A percentile compares a stretch with the other conserved stretches of the same genome.
phyloP scores from a whole-genome alignment of 64 coral and sea anemone species.

The Stichodactyla mertensii region DNA sequence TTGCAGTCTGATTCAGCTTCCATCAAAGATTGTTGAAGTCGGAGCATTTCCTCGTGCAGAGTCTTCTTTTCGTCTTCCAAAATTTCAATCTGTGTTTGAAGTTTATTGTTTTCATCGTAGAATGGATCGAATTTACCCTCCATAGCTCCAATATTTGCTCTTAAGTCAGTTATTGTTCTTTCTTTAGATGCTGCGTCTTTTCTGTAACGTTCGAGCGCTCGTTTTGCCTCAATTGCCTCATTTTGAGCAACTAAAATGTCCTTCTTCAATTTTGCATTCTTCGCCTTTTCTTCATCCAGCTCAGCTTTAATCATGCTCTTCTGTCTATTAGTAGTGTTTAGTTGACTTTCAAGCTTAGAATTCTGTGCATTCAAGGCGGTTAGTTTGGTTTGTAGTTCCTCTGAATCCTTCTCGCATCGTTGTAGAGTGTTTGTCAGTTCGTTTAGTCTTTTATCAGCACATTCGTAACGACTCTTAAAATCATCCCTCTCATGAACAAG shows the following conservation, averaged over 20 bases:
- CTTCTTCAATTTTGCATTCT: slow-evolving; percentile 50
- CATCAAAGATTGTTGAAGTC: slow-evolving; percentile 50
- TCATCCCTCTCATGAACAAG: slow-evolving; percentile 71
- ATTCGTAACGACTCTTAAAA: slow-evolving; percentile 58
- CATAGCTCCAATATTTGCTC: slow-evolving; percentile 57
- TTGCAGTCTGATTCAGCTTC: slow-evolving; percentile 65
- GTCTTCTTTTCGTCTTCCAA: slow-evolving; percentile 65
- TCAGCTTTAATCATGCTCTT: slow-evolving; percentile 59
- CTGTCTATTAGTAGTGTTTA: slow-evolving; percentile 51
- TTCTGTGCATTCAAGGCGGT: slow-evolving; percentile 69
- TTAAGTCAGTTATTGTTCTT: slow-evolving; percentile 58
- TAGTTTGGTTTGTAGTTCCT: slow-evolving; percentile 69
- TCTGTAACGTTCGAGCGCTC: slow-evolving; percentile 64
- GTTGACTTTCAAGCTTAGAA: slow-evolving; percentile 70
- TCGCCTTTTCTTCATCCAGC: slow-evolving; percentile 72
- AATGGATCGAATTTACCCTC: slow-evolving; percentile 78
- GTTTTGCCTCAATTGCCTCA: slow-evolving; percentile 34
- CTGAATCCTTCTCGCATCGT: slow-evolving; percentile 64
- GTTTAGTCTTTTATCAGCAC: slow-evolving; percentile 59
- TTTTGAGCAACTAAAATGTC: slow-evolving; percentile 53
- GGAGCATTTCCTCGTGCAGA: slow-evolving; percentile 65
- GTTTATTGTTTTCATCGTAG: slow-evolving; percentile 80
- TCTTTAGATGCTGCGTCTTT: slow-evolving; percentile 63
- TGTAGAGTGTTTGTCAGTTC: slow-evolving; percentile 60
- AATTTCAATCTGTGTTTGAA: slow-evolving; percentile 86